Percentiles rank a stretch among this genome's conserved stretches.
These are phyloP conservation scores for Sebastes diploproa DNA, from an alignment of 2,797 vertebrate species.

Conservation along the genomic window DNA sequence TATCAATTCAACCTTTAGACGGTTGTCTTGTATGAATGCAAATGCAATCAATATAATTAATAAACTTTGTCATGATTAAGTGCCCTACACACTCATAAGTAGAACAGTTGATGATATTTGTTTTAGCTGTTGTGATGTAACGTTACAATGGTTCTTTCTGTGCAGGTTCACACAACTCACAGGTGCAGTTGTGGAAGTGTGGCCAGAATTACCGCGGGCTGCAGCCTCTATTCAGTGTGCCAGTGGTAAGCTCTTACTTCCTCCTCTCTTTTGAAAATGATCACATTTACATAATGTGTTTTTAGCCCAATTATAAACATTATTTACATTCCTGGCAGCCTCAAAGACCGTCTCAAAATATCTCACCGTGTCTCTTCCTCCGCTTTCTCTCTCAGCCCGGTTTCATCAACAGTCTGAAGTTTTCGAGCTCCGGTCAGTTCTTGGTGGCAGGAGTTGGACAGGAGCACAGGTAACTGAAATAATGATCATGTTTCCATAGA, in stretches of 20 bases:
- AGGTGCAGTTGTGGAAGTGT: slow-evolving; percentile 91
- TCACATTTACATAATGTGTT: background rate
- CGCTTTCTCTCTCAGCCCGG: slow-evolving; percentile 82
- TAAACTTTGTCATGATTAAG: background rate
- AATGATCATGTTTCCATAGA: slow-evolving; percentile 38
- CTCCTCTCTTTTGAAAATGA: background rate
- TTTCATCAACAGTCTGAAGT: slow-evolving; percentile 95
- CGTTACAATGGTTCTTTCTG: background rate
- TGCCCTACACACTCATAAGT: background rate
- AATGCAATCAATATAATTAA: background rate
- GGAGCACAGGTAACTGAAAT: slow-evolving; percentile 90
- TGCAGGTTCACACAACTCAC: slow-evolving; percentile 90
- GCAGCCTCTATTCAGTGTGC: slow-evolving; percentile 86
- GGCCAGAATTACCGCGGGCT: slow-evolving; percentile 87
- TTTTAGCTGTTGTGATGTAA: background rate
- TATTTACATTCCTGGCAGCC: background rate
- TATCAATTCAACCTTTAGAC: background rate
- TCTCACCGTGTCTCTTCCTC: background rate
- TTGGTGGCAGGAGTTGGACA: slow-evolving; percentile 94
- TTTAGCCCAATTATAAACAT: background rate
- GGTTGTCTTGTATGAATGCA: background rate
- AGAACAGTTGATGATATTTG: background rate
- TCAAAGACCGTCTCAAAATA: background rate
- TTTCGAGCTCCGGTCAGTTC: slow-evolving; percentile 90
- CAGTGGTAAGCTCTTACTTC: slow-evolving; percentile 86